Evolutionary conservation across 2,797 vertebrate species (phyloP).

Genomic region (Mus caroli): DNA sequence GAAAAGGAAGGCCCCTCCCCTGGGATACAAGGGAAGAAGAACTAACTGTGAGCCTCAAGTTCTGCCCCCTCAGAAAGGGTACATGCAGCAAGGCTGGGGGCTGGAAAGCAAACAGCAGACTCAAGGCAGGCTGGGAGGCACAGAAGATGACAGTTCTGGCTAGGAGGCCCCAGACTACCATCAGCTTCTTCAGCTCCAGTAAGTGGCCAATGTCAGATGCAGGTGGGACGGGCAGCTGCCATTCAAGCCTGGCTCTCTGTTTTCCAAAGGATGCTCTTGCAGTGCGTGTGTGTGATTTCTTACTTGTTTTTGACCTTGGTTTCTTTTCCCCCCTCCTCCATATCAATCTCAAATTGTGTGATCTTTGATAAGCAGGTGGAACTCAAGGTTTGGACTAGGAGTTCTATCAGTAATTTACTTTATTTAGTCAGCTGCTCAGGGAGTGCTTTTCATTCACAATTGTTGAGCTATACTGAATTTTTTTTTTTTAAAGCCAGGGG

Average conservation of each 20-base stretch:
- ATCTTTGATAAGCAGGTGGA: not conserved
- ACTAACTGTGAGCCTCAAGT: conserved; percentile 50
- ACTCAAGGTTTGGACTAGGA: not conserved
- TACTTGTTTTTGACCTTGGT: not conserved
- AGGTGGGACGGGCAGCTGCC: not conserved
- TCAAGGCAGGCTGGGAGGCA: not conserved
- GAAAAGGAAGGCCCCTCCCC: conserved; percentile 27
- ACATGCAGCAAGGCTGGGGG: conserved; percentile 60
- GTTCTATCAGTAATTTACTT: conserved; percentile 10
- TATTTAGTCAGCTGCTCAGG: conserved; percentile 20
- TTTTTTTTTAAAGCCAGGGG: conserved; percentile 61
- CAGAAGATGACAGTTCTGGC: not conserved
- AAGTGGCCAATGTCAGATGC: not conserved
- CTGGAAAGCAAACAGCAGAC: conserved; percentile 74
- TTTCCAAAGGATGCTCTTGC: not conserved
- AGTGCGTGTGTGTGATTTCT: not conserved
- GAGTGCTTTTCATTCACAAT: conserved; percentile 37
- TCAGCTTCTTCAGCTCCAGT: not conserved
- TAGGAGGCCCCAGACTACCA: not conserved
- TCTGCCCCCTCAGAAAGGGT: conserved; percentile 55
- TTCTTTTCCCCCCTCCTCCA: not conserved
- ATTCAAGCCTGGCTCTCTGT: not conserved
- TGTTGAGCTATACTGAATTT: conserved; percentile 46
- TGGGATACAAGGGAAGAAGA: conserved; percentile 41
- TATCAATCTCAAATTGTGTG: not conserved